Evolutionary conservation across 1,140 invertebrate species (phyloP), one percentile per base, ranked within the genome.

Genomic region (Brachionus paranguensis): DNA sequence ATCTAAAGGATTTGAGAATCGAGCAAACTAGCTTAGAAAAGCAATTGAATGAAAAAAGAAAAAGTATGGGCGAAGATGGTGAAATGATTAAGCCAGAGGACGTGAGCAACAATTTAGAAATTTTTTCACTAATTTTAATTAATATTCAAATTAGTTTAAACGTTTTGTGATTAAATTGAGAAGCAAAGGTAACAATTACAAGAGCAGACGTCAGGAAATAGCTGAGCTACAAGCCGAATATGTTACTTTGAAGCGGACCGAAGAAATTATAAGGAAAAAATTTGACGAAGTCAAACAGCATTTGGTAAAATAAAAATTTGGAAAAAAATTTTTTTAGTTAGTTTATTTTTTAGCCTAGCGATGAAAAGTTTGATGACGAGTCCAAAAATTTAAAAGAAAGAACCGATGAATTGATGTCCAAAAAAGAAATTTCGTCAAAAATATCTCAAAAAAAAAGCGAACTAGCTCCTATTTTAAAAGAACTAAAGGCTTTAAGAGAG

Each of bases 171-270:
- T 92, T 87, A 92, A 93, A 85, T 87, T 95, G 27, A 91, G 94
- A 74, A 92, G 92, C 50, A 94, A 94, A 86, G 94, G 93, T 86
- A 93, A 92, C 3, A 89, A 93, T 0, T 95, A 95, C 87, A 95
- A 95, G 88, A 91, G 93, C 86, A 93, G 93, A 86, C 90, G 93
- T 86, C 91, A 93, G 7, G 93, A 94, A 88, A 88, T 95, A 64
- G 91, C 92, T 47, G 92, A 93, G 65, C 88, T 93, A 20, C 92
- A 92, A 89, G 93, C 94, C 17, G 93, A 93, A 88, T 88, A 88
- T 85, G 93, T 93, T 10, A 91, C 93, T 2, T 86, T 94, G 2
- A 90, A 90, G 83, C 89, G 93, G 29, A 93, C 93, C 0, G 86
- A 91, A 8, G 91, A 92, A 85, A 92, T 93, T 70, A 87, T 94